Evolutionary conservation across 2,888 invertebrate genomes (phyloP).

Genomic region (Prostheceraeus crozeri): DNA sequence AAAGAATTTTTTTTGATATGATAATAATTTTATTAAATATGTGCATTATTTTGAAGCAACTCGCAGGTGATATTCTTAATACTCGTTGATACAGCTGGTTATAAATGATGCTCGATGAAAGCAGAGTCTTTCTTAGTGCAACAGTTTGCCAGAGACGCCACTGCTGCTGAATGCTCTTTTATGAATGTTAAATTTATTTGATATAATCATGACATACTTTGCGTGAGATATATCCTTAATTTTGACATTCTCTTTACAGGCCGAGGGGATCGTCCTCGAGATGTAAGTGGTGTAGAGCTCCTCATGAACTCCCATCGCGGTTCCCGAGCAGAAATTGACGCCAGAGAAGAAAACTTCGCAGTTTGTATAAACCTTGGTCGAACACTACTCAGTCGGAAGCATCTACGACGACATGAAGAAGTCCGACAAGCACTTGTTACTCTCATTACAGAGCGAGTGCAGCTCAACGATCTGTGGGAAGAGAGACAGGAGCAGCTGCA

Average conservation of each 20-base stretch:
- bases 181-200: too few relatives aligned
- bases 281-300: slow-evolving; percentile 93
- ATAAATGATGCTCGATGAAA: too few relatives aligned
- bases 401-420: slow-evolving; percentile 79
- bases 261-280: too few relatives aligned
- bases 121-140: too few relatives aligned
- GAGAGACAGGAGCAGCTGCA: slow-evolving; percentile 99
- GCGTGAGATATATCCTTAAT: too few relatives aligned
- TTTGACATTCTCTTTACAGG: too few relatives aligned
- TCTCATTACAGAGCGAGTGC: slow-evolving; percentile 63
- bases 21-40: too few relatives aligned
- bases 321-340: slow-evolving; percentile 95
- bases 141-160: slow-evolving; percentile 98
- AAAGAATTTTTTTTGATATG: too few relatives aligned
- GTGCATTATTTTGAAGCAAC: too few relatives aligned
- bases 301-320: slow-evolving; percentile 99
- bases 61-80: too few relatives aligned
- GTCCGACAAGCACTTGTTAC: slow-evolving; percentile 59
- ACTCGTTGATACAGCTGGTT: too few relatives aligned
- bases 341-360: slow-evolving; percentile 92
- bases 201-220: too few relatives aligned
- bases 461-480: slow-evolving; percentile 90
- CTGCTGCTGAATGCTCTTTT: slow-evolving; percentile 97
- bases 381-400: slow-evolving; percentile 77
- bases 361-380: slow-evolving; percentile 90